Conservation (phyloP, 1,140 invertebrate species). For the Monomorium pharaonis region DNA sequence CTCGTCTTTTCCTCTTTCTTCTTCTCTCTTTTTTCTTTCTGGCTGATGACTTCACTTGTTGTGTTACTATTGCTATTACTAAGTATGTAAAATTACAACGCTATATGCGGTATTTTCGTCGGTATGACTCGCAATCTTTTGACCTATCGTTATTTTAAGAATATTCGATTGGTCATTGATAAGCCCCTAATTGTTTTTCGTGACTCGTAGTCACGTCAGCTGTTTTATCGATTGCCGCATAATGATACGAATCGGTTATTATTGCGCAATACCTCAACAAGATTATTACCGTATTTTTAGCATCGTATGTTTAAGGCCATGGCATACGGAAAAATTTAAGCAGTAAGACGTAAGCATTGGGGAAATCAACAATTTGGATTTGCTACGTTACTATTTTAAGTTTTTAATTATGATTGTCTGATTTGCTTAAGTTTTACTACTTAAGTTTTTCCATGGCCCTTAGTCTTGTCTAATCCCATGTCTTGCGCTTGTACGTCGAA, state of each 20-base stretch:
- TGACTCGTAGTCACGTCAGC: neutral
- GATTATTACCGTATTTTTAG: neutral
- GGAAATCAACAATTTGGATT: too few species aligned
- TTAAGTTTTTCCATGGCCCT: too few species aligned
- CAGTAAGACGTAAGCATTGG: too few species aligned
- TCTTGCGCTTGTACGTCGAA: neutral
- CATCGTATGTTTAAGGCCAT: too few species aligned
- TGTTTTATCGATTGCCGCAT: constrained; percentile 9
- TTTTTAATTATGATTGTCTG: too few species aligned
- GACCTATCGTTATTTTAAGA: constrained; percentile 7
- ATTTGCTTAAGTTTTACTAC: too few species aligned
- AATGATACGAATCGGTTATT: neutral
- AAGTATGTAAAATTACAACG: constrained; percentile 2
- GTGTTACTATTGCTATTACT: neutral
- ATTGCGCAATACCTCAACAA: neutral
- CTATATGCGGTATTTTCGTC: neutral
- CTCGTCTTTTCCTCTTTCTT: neutral
- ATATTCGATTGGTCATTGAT: neutral
- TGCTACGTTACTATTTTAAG: too few species aligned
- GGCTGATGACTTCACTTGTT: neutral
- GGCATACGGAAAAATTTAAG: too few species aligned
- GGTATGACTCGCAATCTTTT: neutral
- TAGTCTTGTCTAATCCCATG: too few species aligned
- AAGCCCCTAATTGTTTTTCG: neutral
- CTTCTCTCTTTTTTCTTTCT: neutral